Conservation (phyloP, 23 tunicate species). For the Pegea sp. region DNA sequence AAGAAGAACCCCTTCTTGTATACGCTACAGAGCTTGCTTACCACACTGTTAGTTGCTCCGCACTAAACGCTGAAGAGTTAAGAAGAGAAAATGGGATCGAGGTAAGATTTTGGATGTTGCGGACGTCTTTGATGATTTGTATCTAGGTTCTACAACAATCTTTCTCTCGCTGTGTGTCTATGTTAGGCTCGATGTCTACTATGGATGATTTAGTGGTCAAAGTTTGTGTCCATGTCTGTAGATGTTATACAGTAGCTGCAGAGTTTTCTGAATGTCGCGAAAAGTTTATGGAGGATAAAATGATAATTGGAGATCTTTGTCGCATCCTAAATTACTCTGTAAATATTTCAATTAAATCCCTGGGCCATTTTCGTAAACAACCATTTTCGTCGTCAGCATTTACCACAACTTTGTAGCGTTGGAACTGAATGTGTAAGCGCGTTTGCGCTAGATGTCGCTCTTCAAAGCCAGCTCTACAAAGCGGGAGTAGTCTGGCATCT, state of each 20-base stretch:
- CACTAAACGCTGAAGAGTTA: constrained; percentile 92
- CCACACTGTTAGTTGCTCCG: constrained; percentile 98
- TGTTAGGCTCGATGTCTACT: constrained; percentile 29
- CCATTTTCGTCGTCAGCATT: too few relatives aligned
- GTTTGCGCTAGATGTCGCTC: constrained; percentile 70
- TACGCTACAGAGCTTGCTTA: constrained; percentile 90
- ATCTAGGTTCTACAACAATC: constrained; percentile 57
- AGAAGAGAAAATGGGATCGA: constrained; percentile 77
- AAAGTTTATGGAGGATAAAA: constrained; percentile 43
- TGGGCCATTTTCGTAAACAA: not conserved
- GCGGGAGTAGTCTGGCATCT: constrained; percentile 89
- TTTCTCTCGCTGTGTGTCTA: constrained; percentile 52
- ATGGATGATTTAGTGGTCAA: constrained; percentile 46
- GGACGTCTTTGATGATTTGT: not conserved
- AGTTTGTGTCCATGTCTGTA: constrained; percentile 44
- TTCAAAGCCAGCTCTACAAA: constrained; percentile 78
- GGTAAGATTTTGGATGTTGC: constrained; percentile 5
- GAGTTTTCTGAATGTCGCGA: constrained; percentile 87
- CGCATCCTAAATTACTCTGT: constrained; percentile 60
- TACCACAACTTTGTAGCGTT: constrained; percentile 47
- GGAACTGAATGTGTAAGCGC: constrained; percentile 92
- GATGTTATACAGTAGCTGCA: constrained; percentile 77
- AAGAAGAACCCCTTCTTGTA: constrained; percentile 62
- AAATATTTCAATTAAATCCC: not conserved
- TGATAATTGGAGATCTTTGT: constrained; percentile 49